Conservation (phyloP, 2,888 invertebrate species). For the Pomacea canaliculata region DNA sequence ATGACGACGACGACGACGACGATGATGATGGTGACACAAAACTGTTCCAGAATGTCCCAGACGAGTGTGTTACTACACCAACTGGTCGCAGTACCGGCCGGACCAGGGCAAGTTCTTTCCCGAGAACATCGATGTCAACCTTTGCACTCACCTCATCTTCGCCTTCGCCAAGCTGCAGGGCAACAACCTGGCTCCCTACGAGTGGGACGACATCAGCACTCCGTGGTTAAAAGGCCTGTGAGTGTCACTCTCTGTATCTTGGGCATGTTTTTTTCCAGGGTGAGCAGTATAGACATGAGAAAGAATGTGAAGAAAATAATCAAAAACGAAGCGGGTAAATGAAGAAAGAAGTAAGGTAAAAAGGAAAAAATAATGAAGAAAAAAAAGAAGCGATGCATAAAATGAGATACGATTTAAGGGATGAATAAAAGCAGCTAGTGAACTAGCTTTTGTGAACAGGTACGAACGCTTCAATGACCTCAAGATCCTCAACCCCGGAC, state of each 20-base stretch:
- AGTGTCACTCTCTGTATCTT: slow-evolving; percentile 6
- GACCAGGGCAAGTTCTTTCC: slow-evolving; percentile 92
- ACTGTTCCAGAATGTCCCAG: slow-evolving; percentile 76
- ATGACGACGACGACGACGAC: no score
- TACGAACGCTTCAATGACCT: slow-evolving; percentile 72
- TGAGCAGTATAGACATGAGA: no score
- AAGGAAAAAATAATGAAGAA: no score
- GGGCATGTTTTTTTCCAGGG: no score
- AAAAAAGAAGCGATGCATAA: no score
- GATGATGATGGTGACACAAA: no score
- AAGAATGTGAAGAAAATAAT: no score
- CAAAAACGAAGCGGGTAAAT: slow-evolving; percentile 29
- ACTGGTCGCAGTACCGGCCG: slow-evolving; percentile 97
- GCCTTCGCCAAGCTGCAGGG: slow-evolving; percentile 99
- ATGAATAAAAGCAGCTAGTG: no score
- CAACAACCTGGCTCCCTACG: slow-evolving; percentile 91
- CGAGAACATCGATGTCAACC: slow-evolving; percentile 92
- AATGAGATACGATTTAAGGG: no score
- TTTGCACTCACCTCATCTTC: slow-evolving; percentile 96
- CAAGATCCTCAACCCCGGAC: slow-evolving; percentile 76
- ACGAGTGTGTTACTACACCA: slow-evolving; percentile 90
- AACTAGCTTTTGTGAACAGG: not conserved
- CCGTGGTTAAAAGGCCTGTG: slow-evolving; percentile 37
- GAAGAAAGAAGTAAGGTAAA: no score
- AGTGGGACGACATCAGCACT: slow-evolving; percentile 87